Percentiles rank a stretch among this genome's conserved stretches.
These are phyloP conservation scores for Tetraneura akinire DNA, from an alignment of 1,140 invertebrate species.

Conservation along the genomic window DNA sequence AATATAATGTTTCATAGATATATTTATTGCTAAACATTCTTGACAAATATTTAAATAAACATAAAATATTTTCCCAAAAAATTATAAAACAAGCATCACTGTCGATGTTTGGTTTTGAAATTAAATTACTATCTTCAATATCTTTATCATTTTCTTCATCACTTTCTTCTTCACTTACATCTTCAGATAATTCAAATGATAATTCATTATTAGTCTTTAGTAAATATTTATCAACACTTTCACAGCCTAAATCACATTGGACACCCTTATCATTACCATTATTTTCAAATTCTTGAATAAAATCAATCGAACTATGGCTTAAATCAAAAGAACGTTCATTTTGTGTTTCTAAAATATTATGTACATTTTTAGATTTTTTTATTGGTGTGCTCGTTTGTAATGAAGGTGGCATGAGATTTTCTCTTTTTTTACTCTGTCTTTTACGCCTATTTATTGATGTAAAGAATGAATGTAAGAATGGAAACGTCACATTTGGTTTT, in stretches of 20 bases:
- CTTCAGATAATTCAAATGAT: constrained; percentile 1
- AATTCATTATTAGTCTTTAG: not conserved
- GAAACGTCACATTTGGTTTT: not conserved
- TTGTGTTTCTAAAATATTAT: not conserved
- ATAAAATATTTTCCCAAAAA: constrained; percentile 1
- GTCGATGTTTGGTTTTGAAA: not conserved
- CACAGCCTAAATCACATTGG: constrained; percentile 1
- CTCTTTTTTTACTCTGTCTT: not conserved
- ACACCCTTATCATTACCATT: not conserved
- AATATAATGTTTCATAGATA: not conserved
- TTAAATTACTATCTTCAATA: not conserved
- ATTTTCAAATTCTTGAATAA: not conserved
- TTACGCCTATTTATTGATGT: not conserved
- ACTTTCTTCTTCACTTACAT: not conserved
- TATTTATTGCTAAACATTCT: not conserved
- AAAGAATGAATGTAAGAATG: too few relatives aligned
- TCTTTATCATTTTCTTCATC: not conserved
- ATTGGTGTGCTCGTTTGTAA: not conserved
- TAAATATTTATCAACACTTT: not conserved
- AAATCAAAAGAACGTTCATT: not conserved
- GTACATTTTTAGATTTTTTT: not conserved
- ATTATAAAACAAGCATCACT: not conserved
- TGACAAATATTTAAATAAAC: not conserved
- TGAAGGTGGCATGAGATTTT: not conserved
- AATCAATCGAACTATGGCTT: not conserved